Percentiles rank a stretch among this genome's conserved stretches.
These are phyloP conservation scores for Bimastos eiseni DNA, from an alignment of 2,888 invertebrate species.

Conservation along the genomic window DNA sequence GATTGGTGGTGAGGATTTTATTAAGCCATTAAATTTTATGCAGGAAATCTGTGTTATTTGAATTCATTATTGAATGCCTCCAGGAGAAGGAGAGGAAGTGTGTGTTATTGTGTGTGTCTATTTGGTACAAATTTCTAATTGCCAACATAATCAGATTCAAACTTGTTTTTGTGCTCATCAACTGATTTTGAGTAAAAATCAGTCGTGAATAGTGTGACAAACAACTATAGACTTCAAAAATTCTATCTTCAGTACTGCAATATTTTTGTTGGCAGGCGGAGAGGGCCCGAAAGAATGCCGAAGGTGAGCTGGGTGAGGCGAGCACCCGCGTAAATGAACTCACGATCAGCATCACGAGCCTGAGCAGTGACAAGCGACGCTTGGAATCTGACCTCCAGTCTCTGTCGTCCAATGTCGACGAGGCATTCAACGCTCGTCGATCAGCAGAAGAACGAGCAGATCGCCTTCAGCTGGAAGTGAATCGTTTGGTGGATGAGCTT, in stretches of 20 bases:
- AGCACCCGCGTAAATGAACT: constrained; percentile 89
- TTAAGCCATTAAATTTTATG: background rate
- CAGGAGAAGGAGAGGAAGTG: too few relatives aligned
- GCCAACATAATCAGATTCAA: background rate
- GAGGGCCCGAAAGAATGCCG: constrained; percentile 61
- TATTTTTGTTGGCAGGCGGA: constrained; percentile 53
- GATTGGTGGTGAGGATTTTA: background rate
- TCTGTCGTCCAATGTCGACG: constrained; percentile 93
- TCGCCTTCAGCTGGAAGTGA: constrained; percentile 53
- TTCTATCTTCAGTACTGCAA: background rate
- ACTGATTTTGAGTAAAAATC: background rate
- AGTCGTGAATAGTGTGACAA: background rate
- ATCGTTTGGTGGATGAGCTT: constrained; percentile 59
- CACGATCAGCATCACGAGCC: constrained; percentile 90
- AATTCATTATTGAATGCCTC: too few relatives aligned
- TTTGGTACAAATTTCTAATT: background rate
- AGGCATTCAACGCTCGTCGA: constrained; percentile 69
- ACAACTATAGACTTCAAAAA: background rate
- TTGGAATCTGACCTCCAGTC: constrained; percentile 88
- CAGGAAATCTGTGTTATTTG: too few relatives aligned
- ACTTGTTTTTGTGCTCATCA: background rate
- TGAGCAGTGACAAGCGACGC: constrained; percentile 90
- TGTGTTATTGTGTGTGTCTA: background rate
- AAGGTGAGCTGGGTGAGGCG: constrained; percentile 80
- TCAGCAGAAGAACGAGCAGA: constrained; percentile 46